Percentiles rank a stretch among this genome's conserved stretches.
These are phyloP conservation scores for Porites lobata DNA, from an alignment of 92 coral and sea anemone species.

Conservation along the genomic window DNA sequence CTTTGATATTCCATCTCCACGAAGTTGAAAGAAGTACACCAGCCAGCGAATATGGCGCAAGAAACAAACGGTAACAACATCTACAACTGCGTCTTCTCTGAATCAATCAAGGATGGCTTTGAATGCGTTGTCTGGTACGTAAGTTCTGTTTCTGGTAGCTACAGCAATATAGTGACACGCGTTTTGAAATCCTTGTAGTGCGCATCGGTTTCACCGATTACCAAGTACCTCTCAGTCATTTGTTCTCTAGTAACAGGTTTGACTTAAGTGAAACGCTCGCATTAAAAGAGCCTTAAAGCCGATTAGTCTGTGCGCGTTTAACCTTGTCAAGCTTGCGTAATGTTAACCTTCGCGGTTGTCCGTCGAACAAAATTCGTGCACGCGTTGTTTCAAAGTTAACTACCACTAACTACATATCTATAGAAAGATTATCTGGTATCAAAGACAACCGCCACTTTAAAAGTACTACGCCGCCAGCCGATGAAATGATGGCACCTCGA, in stretches of 20 bases:
- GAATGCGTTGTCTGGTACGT: constrained; percentile 25
- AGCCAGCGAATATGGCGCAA: constrained; percentile 22
- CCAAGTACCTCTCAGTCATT: constrained; percentile 23
- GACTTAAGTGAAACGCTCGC: no score
- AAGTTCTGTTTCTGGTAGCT: constrained; percentile 33
- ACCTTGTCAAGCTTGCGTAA: constrained; percentile 1
- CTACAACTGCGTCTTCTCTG: constrained; percentile 22
- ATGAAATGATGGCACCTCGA: not conserved
- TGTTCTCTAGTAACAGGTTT: not conserved
- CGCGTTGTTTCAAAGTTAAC: no score
- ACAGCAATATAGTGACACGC: constrained; percentile 11
- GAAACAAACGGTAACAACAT: constrained; percentile 10
- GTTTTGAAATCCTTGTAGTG: constrained; percentile 26
- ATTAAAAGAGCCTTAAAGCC: no score
- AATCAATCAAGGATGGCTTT: constrained; percentile 21
- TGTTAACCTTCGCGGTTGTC: not conserved
- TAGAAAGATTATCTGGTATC: not conserved
- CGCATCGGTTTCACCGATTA: constrained; percentile 22
- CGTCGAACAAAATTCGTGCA: no score
- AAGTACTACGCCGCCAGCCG: constrained; percentile 14
- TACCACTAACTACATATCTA: no score
- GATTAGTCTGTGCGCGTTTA: no score
- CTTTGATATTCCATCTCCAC: not conserved
- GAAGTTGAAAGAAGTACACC: constrained; percentile 21
- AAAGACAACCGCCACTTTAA: constrained; percentile 23